Conservation (phyloP, 2,797 vertebrate genomes). For the Xiphophorus birchmanni region DNA sequence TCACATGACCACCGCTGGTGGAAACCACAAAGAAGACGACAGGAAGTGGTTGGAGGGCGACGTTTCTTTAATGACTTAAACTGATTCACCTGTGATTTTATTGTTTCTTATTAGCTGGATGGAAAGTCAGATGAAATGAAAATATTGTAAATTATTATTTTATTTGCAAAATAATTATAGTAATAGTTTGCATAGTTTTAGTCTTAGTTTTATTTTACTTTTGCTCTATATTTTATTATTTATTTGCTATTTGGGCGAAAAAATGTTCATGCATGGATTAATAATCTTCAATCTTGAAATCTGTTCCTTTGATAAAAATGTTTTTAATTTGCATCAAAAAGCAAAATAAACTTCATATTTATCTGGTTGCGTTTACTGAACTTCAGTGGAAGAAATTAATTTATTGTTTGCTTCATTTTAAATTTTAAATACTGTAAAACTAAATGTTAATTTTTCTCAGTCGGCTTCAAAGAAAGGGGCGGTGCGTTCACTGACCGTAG, state of each 20-base stretch:
- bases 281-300: background rate
- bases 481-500: background rate
- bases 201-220: too few relatives aligned
- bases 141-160: background rate
- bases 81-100: too few relatives aligned
- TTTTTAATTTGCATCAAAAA: too few relatives aligned
- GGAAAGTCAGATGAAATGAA: background rate
- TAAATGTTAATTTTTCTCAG: too few relatives aligned
- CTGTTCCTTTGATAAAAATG: background rate
- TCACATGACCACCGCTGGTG: background rate
- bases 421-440: background rate
- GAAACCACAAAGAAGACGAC: background rate
- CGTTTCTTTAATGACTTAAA: too few relatives aligned
- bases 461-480: background rate
- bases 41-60: too few relatives aligned
- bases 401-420: background rate
- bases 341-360: background rate
- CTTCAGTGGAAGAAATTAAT: background rate
- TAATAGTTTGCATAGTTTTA: background rate
- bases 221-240: too few relatives aligned
- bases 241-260: too few relatives aligned
- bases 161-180: background rate
- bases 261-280: too few relatives aligned
- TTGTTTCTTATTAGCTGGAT: too few relatives aligned
- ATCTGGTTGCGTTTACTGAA: background rate